Conservation (phyloP, 2,888 invertebrate species). For the Drosophila borborema region DNA sequence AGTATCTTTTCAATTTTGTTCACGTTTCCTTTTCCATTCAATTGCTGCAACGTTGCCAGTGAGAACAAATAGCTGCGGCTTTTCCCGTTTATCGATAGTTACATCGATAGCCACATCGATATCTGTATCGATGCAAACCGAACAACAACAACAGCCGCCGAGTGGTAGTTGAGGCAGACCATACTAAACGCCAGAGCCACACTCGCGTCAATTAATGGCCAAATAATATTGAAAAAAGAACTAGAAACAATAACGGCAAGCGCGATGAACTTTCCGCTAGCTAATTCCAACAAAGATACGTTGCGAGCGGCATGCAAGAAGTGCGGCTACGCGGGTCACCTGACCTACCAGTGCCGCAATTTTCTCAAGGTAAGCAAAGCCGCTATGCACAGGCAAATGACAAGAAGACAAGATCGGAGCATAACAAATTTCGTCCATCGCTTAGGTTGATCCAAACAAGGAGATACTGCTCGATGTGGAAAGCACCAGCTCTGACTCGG, state of each 20-base stretch:
- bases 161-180: constrained; percentile 48
- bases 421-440: constrained; percentile 6
- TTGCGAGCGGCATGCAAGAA: constrained; percentile 95
- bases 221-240: constrained; percentile 18
- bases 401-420: neutral
- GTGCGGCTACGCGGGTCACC: constrained; percentile 97
- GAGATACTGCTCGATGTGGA: constrained; percentile 97
- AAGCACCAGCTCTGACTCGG: constrained; percentile 96
- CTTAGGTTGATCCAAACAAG: constrained; percentile 94
- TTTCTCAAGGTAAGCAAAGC: constrained; percentile 90
- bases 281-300: constrained; percentile 88
- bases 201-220: constrained; percentile 53
- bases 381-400: constrained; percentile 18
- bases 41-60: constrained; percentile 1
- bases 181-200: constrained; percentile 38
- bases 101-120: constrained; percentile 31
- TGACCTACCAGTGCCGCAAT: constrained; percentile 98
- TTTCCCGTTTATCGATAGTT: constrained; percentile 21
- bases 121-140: constrained; percentile 12
- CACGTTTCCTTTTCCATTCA: too few relatives aligned
- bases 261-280: constrained; percentile 83
- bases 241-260: constrained; percentile 8
- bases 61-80: constrained; percentile 9
- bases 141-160: constrained; percentile 53
- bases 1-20: too few relatives aligned